These are phyloP conservation scores for Sparidentex hasta DNA, from an alignment of 2,797 vertebrate species.

Conservation along the genomic window DNA sequence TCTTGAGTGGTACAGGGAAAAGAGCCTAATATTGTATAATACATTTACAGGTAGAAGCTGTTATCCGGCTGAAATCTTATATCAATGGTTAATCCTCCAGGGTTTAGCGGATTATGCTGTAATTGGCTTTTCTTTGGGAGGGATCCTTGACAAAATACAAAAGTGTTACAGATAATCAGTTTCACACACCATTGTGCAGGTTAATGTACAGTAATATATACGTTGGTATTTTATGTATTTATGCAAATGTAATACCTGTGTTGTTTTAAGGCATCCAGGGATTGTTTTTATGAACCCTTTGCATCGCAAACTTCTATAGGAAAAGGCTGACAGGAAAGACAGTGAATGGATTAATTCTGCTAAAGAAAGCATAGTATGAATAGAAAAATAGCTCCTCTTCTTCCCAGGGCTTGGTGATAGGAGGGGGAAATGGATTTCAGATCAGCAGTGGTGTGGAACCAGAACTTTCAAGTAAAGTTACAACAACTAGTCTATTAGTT, in stretches of 20 bases:
- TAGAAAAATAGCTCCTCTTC: background rate
- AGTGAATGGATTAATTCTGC: slow-evolving; percentile 2
- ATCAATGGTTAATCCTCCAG: slow-evolving; percentile 39
- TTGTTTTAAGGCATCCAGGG: background rate
- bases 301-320: background rate
- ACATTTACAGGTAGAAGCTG: slow-evolving; percentile 25
- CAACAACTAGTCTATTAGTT: no score
- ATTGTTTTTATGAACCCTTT: background rate
- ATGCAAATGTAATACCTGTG: background rate
- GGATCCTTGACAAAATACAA: slow-evolving; percentile 31
- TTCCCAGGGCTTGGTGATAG: background rate
- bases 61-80: slow-evolving; percentile 43
- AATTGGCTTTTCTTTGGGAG: slow-evolving; percentile 39
- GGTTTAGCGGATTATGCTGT: slow-evolving; percentile 55
- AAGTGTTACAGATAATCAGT: slow-evolving; percentile 21
- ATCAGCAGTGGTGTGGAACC: background rate
- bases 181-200: slow-evolving; percentile 18
- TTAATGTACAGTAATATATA: slow-evolving; percentile 2
- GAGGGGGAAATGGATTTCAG: background rate
- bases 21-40: background rate
- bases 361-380: background rate
- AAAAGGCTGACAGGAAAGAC: slow-evolving; percentile 2
- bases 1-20: background rate
- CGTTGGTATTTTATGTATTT: slow-evolving; percentile 7
- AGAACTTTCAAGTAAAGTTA: background rate